Base-by-base conservation (phyloP, 2,888 invertebrate species). In the Xestia sexstrigata region DNA sequence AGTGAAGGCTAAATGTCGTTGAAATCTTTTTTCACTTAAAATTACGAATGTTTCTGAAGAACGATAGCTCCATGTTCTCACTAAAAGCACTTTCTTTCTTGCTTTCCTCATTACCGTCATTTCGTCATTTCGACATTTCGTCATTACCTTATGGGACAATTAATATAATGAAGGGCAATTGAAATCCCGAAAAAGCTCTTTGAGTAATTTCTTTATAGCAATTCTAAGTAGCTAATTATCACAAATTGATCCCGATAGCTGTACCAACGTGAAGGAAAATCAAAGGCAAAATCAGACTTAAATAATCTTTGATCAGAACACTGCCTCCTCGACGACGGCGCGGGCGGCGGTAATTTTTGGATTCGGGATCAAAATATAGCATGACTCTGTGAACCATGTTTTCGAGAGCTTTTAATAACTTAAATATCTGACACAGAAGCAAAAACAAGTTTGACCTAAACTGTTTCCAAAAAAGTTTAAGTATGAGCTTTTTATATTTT, bases 131-230 rank as follows among this genome's bases (percentile, higher is more conserved):
- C n/a, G n/a, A n/a, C n/a, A n/a, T n/a, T n/a, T n/a, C n/a, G n/a
- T n/a, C n/a, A n/a, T n/a, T n/a, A n/a, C 42, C 8, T 15, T 52
- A 66, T 30, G 17, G 26, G n/a, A 45, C 35, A 60, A 81, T 81
- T 72, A 81, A 42, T 60, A 39, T 81, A 67, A 78, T 78, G 35
- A 67, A 26, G 23, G 52, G 42, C 35, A 55, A 73, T 78, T 11
- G 11, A 45, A n/a, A 30, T 58, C 66, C 42, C 35, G 9, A 45
- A 81, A 58, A 67, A 26, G 15, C 2, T 55, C 66, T 52, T 55
- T 78, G 20, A 7, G 3, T 35, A 23, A 47, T 52, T 45, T 72
- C 26, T 62, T 2, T 47, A 52, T 63, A 70, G 52, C 26, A 69
- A 47, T 69, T 63, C 23, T 63, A 42, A 11, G 42, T 42, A 42